These are phyloP conservation scores for Arrhopalites spinosus DNA, from an alignment of 2,888 invertebrate genomes.

Conservation along the genomic window DNA sequence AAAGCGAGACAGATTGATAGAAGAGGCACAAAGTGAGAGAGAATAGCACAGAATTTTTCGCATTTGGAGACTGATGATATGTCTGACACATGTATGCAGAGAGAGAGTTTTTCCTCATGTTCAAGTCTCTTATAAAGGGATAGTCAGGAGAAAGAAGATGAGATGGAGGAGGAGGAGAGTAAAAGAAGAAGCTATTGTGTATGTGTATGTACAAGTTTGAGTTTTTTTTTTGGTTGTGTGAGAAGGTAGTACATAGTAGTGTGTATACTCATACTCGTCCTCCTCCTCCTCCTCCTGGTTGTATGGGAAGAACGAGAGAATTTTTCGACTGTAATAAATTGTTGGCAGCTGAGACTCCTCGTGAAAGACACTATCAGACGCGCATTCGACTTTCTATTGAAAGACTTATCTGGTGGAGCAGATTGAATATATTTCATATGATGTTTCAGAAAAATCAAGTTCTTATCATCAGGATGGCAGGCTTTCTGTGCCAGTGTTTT, in stretches of 20 bases:
- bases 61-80: slow-evolving; percentile 19
- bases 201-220: slow-evolving; percentile 2
- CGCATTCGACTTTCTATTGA: slow-evolving; percentile 54
- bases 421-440: slow-evolving; percentile 57
- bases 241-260: no score
- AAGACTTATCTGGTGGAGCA: slow-evolving; percentile 56
- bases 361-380: slow-evolving; percentile 55
- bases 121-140: not conserved
- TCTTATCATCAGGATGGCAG: slow-evolving; percentile 56
- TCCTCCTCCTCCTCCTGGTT: no score
- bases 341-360: slow-evolving; percentile 52
- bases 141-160: not conserved
- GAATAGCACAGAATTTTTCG: slow-evolving; percentile 25
- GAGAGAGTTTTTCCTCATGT: not conserved
- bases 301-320: slow-evolving; percentile 17
- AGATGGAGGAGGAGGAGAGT: no score
- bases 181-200: slow-evolving; percentile 1
- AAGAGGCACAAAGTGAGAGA: slow-evolving; percentile 9
- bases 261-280: no score
- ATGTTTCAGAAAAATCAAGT: slow-evolving; percentile 56
- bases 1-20: slow-evolving; percentile 21
- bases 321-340: slow-evolving; percentile 56
- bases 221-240: no score
- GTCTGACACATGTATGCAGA: not conserved
- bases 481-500: slow-evolving; percentile 56